These are phyloP conservation scores for Standfussiana lucernea DNA, from an alignment of 2,888 invertebrate species.

Conservation along the genomic window DNA sequence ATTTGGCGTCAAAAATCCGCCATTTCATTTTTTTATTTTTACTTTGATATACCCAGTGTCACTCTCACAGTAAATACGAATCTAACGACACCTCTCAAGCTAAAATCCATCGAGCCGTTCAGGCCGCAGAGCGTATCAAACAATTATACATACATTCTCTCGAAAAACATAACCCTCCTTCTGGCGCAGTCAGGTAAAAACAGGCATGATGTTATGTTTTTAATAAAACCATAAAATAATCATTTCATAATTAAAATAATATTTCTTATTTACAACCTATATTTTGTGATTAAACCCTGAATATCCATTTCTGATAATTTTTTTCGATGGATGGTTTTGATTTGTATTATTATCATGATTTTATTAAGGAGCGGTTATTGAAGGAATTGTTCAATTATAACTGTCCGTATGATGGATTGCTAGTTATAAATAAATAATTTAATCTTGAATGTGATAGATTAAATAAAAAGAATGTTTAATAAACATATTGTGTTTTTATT, in stretches of 20 bases:
- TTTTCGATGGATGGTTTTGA: neutral
- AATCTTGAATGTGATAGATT: neutral
- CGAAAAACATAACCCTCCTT: no score
- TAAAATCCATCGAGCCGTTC: no score
- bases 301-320: neutral
- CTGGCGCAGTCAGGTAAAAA: no score
- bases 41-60: no score
- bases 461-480: conserved; percentile 18
- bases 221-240: neutral
- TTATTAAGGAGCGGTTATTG: neutral
- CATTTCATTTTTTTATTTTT: no score
- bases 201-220: neutral
- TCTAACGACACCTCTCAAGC: no score
- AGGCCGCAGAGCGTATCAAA: no score
- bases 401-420: neutral
- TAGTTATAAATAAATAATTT: neutral
- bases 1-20: no score
- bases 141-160: no score
- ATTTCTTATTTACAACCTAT: neutral
- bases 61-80: no score
- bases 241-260: neutral
- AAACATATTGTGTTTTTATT: conserved; percentile 27
- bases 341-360: neutral
- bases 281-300: neutral
- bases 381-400: neutral